Conservation (phyloP, 2,113 vertebrate genomes). For the Cisticola juncidis region DNA sequence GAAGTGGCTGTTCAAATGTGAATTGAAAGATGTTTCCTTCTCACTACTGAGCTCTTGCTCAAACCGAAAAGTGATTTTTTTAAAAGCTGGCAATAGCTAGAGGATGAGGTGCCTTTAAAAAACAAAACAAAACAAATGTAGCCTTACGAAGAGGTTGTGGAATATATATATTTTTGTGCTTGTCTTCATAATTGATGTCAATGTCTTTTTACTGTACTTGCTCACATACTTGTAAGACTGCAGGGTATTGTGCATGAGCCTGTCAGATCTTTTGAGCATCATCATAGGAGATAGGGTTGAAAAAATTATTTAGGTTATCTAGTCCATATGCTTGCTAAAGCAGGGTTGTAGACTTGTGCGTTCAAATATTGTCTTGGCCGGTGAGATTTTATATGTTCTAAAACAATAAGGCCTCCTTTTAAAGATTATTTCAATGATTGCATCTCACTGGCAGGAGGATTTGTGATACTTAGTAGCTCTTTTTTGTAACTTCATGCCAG, state of each 20-base stretch:
- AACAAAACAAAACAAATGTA: slow-evolving; percentile 72
- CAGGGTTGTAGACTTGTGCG: not conserved
- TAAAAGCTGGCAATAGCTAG: slow-evolving; percentile 74
- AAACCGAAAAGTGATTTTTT: slow-evolving; percentile 59
- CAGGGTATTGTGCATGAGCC: slow-evolving; percentile 71
- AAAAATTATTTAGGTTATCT: slow-evolving; percentile 13
- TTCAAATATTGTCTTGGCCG: slow-evolving; percentile 23
- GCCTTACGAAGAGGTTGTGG: slow-evolving; percentile 75
- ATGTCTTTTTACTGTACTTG: slow-evolving; percentile 73
- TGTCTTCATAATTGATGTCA: slow-evolving; percentile 72
- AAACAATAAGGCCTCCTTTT: slow-evolving; percentile 4
- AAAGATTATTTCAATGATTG: not conserved
- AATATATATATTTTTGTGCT: slow-evolving; percentile 68
- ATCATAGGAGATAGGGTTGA: slow-evolving; percentile 19
- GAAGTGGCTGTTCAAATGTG: slow-evolving; percentile 79
- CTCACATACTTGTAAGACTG: slow-evolving; percentile 67
- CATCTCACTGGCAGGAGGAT: not conserved
- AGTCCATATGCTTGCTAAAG: slow-evolving; percentile 35
- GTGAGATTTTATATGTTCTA: slow-evolving; percentile 14
- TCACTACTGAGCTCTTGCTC: slow-evolving; percentile 69
- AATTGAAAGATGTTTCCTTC: slow-evolving; percentile 75
- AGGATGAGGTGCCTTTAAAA: slow-evolving; percentile 80
- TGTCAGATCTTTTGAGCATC: slow-evolving; percentile 63
- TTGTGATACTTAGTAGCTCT: not conserved
- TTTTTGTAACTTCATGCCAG: not conserved